Base-by-base conservation (phyloP, 2,797 vertebrate genomes). In the Poecilia wingei region DNA sequence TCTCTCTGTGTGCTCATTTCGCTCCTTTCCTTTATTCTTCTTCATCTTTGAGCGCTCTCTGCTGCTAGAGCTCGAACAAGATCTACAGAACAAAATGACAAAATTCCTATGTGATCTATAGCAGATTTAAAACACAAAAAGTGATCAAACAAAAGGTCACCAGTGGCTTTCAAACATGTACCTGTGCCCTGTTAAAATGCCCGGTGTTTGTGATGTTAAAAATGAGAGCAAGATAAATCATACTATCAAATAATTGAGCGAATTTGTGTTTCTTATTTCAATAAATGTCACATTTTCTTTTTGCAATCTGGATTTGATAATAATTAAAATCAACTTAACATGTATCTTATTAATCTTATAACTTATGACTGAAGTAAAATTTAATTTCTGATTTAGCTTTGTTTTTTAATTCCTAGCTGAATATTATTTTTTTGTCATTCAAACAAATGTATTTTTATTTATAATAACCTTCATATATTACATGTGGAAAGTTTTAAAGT, bases 11-110 rank as follows among this genome's bases (percentile, higher is more conserved):
- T 10, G 75, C 13, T 92, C 87, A 43, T 76, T 84, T 64, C 31
- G 88, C 55, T 95, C 94, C 9, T 51, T 75, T 79, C 71, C 71
- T 88, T 90, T 86, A 87, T 90, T 0, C 72, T 92, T 95, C 89
- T 95, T 93, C 91, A 92, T 82, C 89, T 91, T 86, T 91, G 89
- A 93, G 66, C 83, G 94, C 55, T 98, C 98, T 3, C 87, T 85
- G 84, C 96, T 97, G 83, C 95, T 95, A 0, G 96, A 97, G 3
- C 90, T 94, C 1, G 97, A 97, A 71, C 28, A 53, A 53, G 93
- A 95, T 86, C 94, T 94, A 72, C 84, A 82, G 81, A 0, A 3
- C 57, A 13, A 12, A 72, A 83, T 72, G 8, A 85, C 7, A 79
- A 84, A 81, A 76, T 12, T 6, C 8, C 75, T 59, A 57, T 75